These are phyloP conservation scores for Gymnarchus niloticus DNA, from an alignment of 2,113 vertebrate genomes.

Conservation along the genomic window DNA sequence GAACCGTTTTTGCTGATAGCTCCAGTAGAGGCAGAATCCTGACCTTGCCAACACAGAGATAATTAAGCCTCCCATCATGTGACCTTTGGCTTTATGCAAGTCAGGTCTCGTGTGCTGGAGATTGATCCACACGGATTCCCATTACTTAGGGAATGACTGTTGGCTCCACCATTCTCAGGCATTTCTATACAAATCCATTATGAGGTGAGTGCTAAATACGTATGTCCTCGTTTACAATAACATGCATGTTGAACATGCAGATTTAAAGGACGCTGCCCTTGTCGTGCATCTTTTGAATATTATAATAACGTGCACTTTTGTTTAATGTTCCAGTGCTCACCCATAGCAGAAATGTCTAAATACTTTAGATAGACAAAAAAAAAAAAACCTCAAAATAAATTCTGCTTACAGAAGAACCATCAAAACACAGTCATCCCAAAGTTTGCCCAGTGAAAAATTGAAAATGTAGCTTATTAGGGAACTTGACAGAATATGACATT, in stretches of 20 bases:
- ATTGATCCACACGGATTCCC: not conserved
- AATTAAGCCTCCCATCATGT: not conserved
- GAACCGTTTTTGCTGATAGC: not conserved
- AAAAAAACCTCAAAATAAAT: not conserved
- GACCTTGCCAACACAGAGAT: not conserved
- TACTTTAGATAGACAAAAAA: no score
- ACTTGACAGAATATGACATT: not conserved
- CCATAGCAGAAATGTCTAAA: not conserved
- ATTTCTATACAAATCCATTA: not conserved
- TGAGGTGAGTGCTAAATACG: not conserved
- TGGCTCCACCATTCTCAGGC: not conserved
- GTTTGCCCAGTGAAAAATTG: not conserved
- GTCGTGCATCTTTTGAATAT: not conserved
- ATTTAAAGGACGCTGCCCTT: not conserved
- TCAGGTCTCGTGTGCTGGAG: not conserved
- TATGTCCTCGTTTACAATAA: not conserved
- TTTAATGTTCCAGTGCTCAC: not conserved
- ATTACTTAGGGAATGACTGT: not conserved
- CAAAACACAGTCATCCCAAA: not conserved
- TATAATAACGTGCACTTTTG: not conserved
- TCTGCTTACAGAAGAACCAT: not conserved
- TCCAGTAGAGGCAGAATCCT: not conserved
- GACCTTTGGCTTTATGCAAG: not conserved
- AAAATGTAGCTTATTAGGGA: not conserved
- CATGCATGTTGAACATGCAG: not conserved